Percentiles rank a stretch among this genome's conserved stretches.
Conservation (phyloP, 1,140 invertebrate genomes). For the Cataglyphis hispanica region DNA sequence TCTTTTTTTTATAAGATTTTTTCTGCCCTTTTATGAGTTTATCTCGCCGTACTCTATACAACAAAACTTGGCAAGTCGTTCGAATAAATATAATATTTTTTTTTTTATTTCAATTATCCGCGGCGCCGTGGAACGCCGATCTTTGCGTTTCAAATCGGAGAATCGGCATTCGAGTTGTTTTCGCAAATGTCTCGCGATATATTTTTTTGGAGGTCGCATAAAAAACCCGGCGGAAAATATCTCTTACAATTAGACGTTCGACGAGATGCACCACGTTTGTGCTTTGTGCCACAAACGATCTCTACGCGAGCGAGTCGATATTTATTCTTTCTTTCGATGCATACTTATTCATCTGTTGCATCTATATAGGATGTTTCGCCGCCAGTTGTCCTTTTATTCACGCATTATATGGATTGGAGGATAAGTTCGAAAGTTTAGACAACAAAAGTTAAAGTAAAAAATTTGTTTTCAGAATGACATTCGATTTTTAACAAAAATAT, state of each 20-base stretch:
- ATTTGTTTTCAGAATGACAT: neutral
- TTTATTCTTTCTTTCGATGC: slow-evolving; percentile 10
- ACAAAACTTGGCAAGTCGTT: slow-evolving; percentile 83
- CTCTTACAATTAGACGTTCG: neutral
- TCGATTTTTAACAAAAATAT: neutral
- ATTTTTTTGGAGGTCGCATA: slow-evolving; percentile 5
- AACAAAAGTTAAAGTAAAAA: neutral
- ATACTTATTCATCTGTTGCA: slow-evolving; percentile 3
- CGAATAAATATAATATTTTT: slow-evolving; percentile 80
- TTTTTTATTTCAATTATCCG: slow-evolving; percentile 27
- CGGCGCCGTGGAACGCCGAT: slow-evolving; percentile 42
- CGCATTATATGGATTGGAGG: neutral
- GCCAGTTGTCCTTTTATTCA: neutral
- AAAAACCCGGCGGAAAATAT: slow-evolving; percentile 3
- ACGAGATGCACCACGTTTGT: slow-evolving; percentile 7
- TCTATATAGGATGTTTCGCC: neutral
- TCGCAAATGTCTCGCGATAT: neutral
- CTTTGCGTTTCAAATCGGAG: slow-evolving; percentile 71
- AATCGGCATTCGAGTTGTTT: slow-evolving; percentile 67
- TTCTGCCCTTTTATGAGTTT: slow-evolving; percentile 53
- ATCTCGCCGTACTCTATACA: slow-evolving; percentile 77
- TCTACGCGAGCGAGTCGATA: slow-evolving; percentile 4
- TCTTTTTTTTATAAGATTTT: slow-evolving; percentile 66
- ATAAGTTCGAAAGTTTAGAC: too few relatives aligned
- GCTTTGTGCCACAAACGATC: neutral